Evolutionary conservation across 2,113 vertebrate species (phyloP).

Genomic region (Mixornis gularis): DNA sequence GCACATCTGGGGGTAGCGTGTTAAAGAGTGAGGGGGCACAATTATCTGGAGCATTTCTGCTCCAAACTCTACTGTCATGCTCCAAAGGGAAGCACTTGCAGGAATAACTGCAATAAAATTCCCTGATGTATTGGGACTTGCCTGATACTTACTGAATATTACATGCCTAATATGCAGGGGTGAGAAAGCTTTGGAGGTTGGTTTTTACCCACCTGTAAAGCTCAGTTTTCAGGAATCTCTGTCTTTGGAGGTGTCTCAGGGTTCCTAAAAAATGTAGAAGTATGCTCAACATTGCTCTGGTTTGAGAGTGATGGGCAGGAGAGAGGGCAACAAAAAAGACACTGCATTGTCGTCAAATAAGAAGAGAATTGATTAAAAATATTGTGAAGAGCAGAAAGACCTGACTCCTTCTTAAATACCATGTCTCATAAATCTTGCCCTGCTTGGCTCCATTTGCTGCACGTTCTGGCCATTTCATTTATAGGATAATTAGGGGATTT

Average conservation of each 20-base stretch:
- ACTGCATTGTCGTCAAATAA: not conserved
- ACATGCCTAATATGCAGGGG: not conserved
- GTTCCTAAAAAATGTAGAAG: not conserved
- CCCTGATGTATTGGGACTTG: not conserved
- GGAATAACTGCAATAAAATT: not conserved
- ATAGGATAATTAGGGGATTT: slow-evolving; percentile 43
- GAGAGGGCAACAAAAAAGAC: not conserved
- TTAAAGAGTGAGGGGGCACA: not conserved
- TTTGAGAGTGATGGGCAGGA: not conserved
- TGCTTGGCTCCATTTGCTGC: not conserved
- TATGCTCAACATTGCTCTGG: rapidly evolving
- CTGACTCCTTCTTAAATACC: not conserved
- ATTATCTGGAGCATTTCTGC: not conserved
- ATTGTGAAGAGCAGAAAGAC: not conserved
- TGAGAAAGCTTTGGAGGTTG: not conserved
- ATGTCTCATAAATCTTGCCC: not conserved
- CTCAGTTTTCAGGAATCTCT: not conserved
- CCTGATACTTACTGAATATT: not conserved
- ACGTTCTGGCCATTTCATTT: not conserved
- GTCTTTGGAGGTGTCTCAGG: not conserved
- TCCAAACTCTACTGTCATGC: rapidly evolving
- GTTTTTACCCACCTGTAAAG: not conserved
- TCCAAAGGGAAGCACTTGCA: not conserved
- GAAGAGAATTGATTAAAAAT: not conserved
- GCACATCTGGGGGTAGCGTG: not conserved